Conservation (phyloP, 1,140 invertebrate genomes). For the Platorchestia sp. region DNA sequence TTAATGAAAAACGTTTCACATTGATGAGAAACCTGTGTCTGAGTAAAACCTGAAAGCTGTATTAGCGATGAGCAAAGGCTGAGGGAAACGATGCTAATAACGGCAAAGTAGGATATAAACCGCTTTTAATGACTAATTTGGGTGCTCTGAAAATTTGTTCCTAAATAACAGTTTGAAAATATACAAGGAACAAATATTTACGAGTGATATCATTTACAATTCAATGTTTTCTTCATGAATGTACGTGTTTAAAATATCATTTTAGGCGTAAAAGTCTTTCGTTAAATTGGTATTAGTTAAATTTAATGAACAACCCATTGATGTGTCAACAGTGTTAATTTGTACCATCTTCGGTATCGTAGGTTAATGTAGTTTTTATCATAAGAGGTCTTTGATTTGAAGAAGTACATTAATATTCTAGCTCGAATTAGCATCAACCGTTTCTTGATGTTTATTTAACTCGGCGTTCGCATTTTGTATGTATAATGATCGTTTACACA, state of each 20-base stretch:
- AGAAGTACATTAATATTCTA: neutral
- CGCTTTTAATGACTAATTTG: neutral
- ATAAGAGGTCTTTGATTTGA: neutral
- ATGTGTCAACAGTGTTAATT: neutral
- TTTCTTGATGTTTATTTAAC: neutral
- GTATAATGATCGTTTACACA: neutral
- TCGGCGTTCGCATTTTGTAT: neutral
- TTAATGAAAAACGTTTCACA: neutral
- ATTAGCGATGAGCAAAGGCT: neutral
- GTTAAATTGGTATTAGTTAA: too few species aligned
- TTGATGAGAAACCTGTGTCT: neutral
- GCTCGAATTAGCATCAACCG: neutral
- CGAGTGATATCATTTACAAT: too few species aligned
- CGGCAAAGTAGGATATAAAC: neutral
- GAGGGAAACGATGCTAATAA: neutral
- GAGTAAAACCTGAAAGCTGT: neutral
- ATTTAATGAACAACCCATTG: too few species aligned
- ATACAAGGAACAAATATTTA: too few species aligned
- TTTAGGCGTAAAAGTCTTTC: too few species aligned
- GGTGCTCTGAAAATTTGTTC: neutral
- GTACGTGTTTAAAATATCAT: neutral
- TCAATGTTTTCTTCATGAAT: neutral
- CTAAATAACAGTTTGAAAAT: neutral
- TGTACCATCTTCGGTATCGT: neutral
- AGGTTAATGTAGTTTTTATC: neutral